Base-by-base conservation (phyloP, 2,888 invertebrate genomes). In the Altica lythri region DNA sequence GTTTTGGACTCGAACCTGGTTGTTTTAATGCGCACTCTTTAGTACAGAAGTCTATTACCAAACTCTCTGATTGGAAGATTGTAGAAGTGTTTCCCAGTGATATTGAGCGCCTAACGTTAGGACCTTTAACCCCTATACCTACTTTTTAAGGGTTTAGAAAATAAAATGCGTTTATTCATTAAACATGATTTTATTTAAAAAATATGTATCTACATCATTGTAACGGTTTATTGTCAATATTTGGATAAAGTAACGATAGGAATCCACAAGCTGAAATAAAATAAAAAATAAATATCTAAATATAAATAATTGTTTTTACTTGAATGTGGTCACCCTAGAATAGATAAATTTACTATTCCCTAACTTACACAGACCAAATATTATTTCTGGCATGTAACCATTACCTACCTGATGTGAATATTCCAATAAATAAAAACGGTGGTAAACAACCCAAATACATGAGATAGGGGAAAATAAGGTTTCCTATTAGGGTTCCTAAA, bases 401-500 rank as follows among this genome's bases (percentile, higher is more conserved):
- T 8, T 40, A 57, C 66, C 77, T 78, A 88, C 88, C 77, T 57
- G 82, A 66, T 59, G 86, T 77, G 9, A 85, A 81, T 1, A 77
- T 67, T 2, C 84, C 83, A 46, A 89, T 83, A 71, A 86, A 83
- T 43, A 86, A 71, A 69, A 90, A 89, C 2, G 89, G 89, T 16
- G 87, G 86, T 17, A 85, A 73, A 67, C 90, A 90, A 19, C 89
- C 89, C 19, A 81, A 77, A 59, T 80, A 75, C 30, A 90, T 78
- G 40, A 90, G 78, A 13, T 84, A 77, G 0, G 90, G 89, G 68
- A 89, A 89, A 2, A 84, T 68, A 35, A 89, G 74, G 60, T 89
- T 88, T 2, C 89, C 89, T 2, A 82, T 74, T 38, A 88, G 80
- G 3, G 89, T 86, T 2, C 89, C 89, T 8, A 83, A 65, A 22